Evolutionary conservation across 2,797 vertebrate genomes (phyloP).

Genomic region (Coracias cyanogaster): DNA sequence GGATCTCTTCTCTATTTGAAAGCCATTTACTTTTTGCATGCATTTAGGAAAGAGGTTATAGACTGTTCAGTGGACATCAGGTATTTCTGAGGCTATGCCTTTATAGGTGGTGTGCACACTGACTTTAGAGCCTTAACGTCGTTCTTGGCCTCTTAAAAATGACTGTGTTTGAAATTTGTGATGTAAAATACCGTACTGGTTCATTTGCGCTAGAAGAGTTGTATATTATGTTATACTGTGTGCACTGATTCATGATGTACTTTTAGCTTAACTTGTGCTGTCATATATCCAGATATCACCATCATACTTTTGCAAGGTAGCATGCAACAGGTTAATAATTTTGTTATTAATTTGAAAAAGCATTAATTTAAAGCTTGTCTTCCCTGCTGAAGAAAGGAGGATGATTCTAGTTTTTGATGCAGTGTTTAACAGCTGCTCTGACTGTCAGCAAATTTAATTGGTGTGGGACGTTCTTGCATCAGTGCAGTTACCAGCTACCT

Average conservation of each 20-base stretch:
- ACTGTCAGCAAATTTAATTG: background rate
- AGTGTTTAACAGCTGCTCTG: background rate
- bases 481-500: background rate
- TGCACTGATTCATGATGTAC: background rate
- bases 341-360: slow-evolving; percentile 11
- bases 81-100: background rate
- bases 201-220: background rate
- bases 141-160: background rate
- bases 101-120: background rate
- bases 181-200: background rate
- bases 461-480: background rate
- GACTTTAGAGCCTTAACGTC: background rate
- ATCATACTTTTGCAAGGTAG: background rate
- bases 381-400: background rate
- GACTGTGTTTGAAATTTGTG: background rate
- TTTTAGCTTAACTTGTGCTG: background rate
- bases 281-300: background rate
- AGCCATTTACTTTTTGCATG: background rate
- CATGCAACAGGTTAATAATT: background rate
- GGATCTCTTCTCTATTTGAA: background rate
- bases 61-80: background rate
- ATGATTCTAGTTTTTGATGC: background rate
- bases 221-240: background rate
- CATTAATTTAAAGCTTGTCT: background rate
- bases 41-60: background rate